Evolutionary conservation across 1,140 invertebrate genomes (phyloP).

Genomic region (Lutraria rhynchaena): DNA sequence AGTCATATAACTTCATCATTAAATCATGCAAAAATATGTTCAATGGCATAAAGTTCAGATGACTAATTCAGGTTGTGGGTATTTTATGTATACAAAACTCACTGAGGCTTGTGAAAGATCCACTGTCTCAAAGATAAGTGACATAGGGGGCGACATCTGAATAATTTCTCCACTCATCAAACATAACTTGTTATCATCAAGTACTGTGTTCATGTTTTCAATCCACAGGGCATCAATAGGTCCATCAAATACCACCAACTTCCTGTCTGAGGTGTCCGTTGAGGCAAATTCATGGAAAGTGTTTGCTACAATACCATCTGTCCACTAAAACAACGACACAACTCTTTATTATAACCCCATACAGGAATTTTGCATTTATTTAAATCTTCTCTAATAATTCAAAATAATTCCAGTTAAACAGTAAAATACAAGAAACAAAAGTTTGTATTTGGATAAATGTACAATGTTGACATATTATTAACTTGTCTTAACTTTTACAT

Average conservation of each 20-base stretch:
- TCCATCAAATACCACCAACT: constrained; percentile 83
- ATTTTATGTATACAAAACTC: constrained; percentile 56
- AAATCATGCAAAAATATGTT: too few relatives aligned
- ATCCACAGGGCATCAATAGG: constrained; percentile 83
- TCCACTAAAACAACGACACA: constrained; percentile 77
- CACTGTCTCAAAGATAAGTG: constrained; percentile 83
- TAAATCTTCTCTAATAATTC: too few relatives aligned
- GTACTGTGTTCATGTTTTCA: constrained; percentile 84
- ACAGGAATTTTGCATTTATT: too few relatives aligned
- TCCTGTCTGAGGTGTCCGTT: constrained; percentile 80
- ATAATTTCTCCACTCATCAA: constrained; percentile 83
- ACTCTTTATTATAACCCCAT: too few relatives aligned
- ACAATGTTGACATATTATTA: too few relatives aligned
- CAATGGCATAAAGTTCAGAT: too few relatives aligned
- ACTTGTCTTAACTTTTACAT: too few relatives aligned
- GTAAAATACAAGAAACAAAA: too few relatives aligned
- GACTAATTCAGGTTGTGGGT: too few relatives aligned
- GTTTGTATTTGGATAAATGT: too few relatives aligned
- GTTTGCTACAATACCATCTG: constrained; percentile 84
- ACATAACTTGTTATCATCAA: constrained; percentile 83
- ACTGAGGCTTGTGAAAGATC: constrained; percentile 85
- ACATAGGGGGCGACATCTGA: constrained; percentile 83
- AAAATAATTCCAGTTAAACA: too few relatives aligned
- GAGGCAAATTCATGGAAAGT: constrained; percentile 82
- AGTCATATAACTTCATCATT: too few relatives aligned